Percentiles rank a stretch among this genome's conserved stretches.
phyloP scores from a whole-genome alignment of 2,888 invertebrate genomes.

The Parnassius mnemosyne region DNA sequence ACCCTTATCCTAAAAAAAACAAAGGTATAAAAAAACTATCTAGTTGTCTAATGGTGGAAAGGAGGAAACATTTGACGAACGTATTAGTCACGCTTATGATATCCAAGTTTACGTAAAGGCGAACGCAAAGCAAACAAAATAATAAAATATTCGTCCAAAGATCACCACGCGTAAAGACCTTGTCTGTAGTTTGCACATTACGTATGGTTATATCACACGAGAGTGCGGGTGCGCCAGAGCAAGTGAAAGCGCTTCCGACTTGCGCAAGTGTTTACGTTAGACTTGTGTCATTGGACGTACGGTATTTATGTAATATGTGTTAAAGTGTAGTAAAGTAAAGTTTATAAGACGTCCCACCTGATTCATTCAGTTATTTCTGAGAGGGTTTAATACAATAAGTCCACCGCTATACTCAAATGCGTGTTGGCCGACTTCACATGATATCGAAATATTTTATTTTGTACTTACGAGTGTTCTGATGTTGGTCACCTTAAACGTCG shows the following conservation, averaged over 20 bases:
- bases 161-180: slow-evolving; percentile 11
- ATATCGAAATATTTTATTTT: too few relatives aligned
- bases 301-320: neutral
- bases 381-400: too few relatives aligned
- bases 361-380: too few relatives aligned
- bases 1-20: too few relatives aligned
- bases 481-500: too few relatives aligned
- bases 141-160: slow-evolving; percentile 14
- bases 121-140: neutral
- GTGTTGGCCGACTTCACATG: too few relatives aligned
- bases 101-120: slow-evolving; percentile 6
- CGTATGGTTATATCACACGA: slow-evolving; percentile 19
- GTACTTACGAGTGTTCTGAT: too few relatives aligned
- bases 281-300: slow-evolving; percentile 23
- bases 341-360: too few relatives aligned
- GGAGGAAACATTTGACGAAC: neutral
- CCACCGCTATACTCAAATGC: too few relatives aligned
- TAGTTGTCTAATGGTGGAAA: neutral
- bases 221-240: neutral
- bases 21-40: too few relatives aligned
- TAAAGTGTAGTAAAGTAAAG: too few relatives aligned
- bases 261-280: slow-evolving; percentile 14
- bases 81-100: neutral
- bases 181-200: slow-evolving; percentile 2
- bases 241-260: slow-evolving; percentile 26